These are phyloP conservation scores for Rhinoptilus africanus DNA, from an alignment of 2,113 vertebrate species.

Conservation along the genomic window DNA sequence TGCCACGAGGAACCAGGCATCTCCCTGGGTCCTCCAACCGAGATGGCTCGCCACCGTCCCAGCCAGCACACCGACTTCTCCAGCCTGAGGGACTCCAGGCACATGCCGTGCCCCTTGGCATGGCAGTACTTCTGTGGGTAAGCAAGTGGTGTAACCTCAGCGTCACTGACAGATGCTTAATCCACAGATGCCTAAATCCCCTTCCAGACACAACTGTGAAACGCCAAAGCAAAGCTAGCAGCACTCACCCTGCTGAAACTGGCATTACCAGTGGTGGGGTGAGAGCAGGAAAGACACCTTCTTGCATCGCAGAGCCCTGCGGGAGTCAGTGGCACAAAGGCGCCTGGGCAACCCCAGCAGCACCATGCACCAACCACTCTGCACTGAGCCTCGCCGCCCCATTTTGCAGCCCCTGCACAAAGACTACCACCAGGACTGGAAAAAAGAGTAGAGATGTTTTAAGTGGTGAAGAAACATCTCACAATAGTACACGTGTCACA, in stretches of 20 bases:
- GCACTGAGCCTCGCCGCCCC: rapidly evolving
- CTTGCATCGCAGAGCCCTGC: not conserved
- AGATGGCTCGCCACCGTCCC: not conserved
- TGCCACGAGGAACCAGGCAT: not conserved
- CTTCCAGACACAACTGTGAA: not conserved
- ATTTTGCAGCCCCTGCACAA: not conserved
- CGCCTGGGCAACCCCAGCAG: rapidly evolving
- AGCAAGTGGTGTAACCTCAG: not conserved
- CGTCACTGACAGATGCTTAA: not conserved
- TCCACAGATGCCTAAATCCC: not conserved
- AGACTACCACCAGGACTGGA: not conserved
- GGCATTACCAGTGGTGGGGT: not conserved
- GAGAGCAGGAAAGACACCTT: not conserved
- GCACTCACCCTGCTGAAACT: not conserved
- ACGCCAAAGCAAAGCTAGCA: not conserved
- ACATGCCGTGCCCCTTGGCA: rapidly evolving
- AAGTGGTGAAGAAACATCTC: not conserved
- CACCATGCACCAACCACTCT: rapidly evolving
- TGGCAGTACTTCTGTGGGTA: not conserved
- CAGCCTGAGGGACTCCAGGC: not conserved
- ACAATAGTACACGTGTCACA: not conserved
- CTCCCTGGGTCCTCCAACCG: rapidly evolving
- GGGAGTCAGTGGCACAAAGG: not conserved
- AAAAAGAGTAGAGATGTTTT: not conserved
- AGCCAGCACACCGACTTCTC: not conserved